Evolutionary conservation across 2,113 vertebrate genomes (phyloP).

Genomic region (Sylvilagus bachmani): DNA sequence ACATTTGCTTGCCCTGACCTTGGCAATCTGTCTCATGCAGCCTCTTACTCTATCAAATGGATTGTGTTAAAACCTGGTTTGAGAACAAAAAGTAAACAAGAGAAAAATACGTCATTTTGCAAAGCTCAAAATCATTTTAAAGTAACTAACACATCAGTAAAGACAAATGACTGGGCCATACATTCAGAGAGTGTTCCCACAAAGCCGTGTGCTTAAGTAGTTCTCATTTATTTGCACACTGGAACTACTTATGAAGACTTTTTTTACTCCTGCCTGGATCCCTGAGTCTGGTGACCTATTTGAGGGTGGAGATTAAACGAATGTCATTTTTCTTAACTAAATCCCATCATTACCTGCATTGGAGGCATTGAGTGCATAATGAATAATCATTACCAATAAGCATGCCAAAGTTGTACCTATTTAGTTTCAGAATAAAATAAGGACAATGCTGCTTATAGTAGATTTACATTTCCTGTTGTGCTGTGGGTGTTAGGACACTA

Average conservation of each 20-base stretch:
- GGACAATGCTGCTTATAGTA: background rate
- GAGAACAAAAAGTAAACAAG: slow-evolving; percentile 40
- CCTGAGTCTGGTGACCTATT: background rate
- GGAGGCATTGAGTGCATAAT: background rate
- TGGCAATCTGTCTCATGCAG: slow-evolving; percentile 22
- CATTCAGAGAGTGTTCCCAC: background rate
- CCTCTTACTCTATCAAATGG: background rate
- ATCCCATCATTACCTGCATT: background rate
- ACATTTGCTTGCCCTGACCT: slow-evolving; percentile 18
- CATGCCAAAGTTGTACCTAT: background rate
- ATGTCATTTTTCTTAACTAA: background rate
- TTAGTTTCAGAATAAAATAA: background rate
- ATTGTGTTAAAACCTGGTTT: slow-evolving; percentile 42
- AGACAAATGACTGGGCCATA: background rate
- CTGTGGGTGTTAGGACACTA: background rate
- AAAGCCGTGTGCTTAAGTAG: background rate
- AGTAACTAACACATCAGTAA: slow-evolving; percentile 15
- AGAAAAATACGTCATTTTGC: slow-evolving; percentile 8
- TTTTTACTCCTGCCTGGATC: background rate
- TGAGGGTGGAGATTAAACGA: background rate
- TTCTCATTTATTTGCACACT: background rate
- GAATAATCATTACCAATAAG: background rate
- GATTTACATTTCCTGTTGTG: background rate
- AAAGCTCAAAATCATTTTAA: slow-evolving; percentile 26
- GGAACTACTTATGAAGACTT: background rate